Evolutionary conservation across 2,113 vertebrate genomes (phyloP).

Genomic region (Corythornis vintsioides): DNA sequence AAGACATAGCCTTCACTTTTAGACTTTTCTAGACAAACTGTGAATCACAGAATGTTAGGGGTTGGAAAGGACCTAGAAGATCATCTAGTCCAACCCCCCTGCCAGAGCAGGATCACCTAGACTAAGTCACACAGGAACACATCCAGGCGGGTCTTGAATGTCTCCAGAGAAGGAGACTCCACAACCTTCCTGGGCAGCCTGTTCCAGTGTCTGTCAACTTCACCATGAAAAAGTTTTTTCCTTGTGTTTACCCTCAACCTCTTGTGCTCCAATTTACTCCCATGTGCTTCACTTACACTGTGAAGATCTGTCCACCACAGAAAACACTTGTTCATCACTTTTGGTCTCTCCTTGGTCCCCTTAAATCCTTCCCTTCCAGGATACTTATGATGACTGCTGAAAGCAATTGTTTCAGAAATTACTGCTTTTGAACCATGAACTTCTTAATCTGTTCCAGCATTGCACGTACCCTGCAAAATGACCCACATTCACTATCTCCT

Average conservation of each 20-base stretch:
- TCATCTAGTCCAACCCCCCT: too few species aligned
- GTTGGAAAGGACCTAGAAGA: too few species aligned
- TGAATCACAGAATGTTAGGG: background rate
- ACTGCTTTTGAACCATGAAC: background rate
- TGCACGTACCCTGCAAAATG: fast-evolving
- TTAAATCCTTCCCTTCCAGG: background rate
- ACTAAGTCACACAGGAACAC: too few species aligned
- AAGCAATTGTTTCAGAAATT: background rate
- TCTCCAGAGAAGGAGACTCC: too few species aligned
- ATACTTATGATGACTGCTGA: background rate
- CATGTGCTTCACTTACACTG: background rate
- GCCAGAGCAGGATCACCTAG: too few species aligned
- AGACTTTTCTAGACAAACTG: background rate
- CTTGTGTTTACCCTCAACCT: too few species aligned
- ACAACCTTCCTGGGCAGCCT: too few species aligned
- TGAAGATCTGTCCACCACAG: background rate
- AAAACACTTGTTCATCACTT: background rate
- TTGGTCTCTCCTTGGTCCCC: background rate
- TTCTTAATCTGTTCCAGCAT: background rate
- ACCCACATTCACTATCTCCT: background rate
- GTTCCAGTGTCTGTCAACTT: too few species aligned
- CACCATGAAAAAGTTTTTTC: too few species aligned
- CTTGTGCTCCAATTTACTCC: too few species aligned
- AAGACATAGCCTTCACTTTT: background rate
- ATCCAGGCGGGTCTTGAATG: too few species aligned